A percentile compares a stretch with the other conserved stretches of the same genome.
Evolutionary conservation across 1,140 invertebrate species (phyloP).

Genomic region (Leptoteleia sp.): DNA sequence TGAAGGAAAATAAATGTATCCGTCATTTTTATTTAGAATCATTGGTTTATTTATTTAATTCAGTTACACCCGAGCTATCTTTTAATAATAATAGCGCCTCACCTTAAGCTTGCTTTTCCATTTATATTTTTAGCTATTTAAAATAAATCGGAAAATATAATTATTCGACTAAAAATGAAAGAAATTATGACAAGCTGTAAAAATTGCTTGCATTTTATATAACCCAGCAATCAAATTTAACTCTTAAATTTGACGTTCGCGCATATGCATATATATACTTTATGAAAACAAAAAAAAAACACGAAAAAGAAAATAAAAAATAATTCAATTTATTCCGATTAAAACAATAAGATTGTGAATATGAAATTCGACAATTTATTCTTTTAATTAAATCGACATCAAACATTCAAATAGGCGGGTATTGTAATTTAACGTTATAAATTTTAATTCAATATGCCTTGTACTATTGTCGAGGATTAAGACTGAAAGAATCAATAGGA

Average conservation of each 20-base stretch:
- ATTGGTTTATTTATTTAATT: constrained; percentile 14
- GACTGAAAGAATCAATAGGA: constrained; percentile 29
- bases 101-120: not conserved
- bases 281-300: too few species aligned
- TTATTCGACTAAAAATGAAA: constrained; percentile 21
- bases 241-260: constrained; percentile 21
- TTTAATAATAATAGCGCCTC: constrained; percentile 28
- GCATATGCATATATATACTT: constrained; percentile 16
- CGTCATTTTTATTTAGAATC: constrained; percentile 22
- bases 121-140: constrained; percentile 12
- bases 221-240: constrained; percentile 36
- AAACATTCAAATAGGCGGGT: constrained; percentile 26
- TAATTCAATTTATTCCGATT: constrained; percentile 33
- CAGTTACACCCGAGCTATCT: not conserved
- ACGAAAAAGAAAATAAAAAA: too few species aligned
- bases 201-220: constrained; percentile 41
- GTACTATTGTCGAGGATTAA: constrained; percentile 11
- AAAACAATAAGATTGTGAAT: constrained; percentile 20
- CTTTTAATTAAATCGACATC: constrained; percentile 2
- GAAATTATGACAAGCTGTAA: constrained; percentile 32
- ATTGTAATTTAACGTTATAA: constrained; percentile 17
- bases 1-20: constrained; percentile 7
- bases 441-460: constrained; percentile 14
- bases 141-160: constrained; percentile 34
- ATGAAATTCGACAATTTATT: constrained; percentile 14